Conservation (phyloP, 2,113 vertebrate species). For the Ceratotherium simum region DNA sequence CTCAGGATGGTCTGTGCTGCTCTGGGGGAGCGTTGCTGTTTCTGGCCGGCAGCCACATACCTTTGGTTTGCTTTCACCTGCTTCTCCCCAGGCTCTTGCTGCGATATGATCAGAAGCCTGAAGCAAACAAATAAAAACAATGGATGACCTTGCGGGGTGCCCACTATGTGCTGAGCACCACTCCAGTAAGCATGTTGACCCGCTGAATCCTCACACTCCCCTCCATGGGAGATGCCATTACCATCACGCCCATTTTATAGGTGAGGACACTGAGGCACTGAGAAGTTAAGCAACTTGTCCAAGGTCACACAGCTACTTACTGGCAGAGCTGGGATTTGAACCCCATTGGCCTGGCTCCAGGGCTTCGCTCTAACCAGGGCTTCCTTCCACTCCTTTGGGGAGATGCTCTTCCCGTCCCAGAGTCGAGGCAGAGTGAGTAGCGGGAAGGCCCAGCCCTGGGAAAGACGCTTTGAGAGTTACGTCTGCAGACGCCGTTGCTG, state of each 20-base stretch:
- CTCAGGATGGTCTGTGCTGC: fast-evolving
- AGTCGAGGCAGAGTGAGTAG: neutral
- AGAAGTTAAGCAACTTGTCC: neutral
- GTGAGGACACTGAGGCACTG: neutral
- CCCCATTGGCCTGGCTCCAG: neutral
- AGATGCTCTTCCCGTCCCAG: neutral
- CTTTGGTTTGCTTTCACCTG: neutral
- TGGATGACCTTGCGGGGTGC: fast-evolving
- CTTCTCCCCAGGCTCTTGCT: neutral
- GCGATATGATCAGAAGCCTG: neutral
- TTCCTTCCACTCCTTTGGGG: neutral
- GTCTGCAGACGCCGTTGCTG: neutral
- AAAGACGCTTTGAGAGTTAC: neutral
- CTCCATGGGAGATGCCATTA: neutral
- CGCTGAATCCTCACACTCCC: fast-evolving
- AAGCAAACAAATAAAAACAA: neutral
- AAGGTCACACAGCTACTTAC: neutral
- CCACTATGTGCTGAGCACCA: neutral
- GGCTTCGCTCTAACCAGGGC: neutral
- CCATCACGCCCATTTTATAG: neutral
- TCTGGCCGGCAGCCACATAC: neutral
- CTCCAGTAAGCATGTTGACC: fast-evolving
- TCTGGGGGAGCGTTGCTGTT: neutral
- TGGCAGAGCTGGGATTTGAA: neutral
- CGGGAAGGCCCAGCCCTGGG: too few relatives aligned